These are phyloP conservation scores for Pseudopodoces humilis DNA, from an alignment of 2,113 vertebrate genomes.

Conservation along the genomic window DNA sequence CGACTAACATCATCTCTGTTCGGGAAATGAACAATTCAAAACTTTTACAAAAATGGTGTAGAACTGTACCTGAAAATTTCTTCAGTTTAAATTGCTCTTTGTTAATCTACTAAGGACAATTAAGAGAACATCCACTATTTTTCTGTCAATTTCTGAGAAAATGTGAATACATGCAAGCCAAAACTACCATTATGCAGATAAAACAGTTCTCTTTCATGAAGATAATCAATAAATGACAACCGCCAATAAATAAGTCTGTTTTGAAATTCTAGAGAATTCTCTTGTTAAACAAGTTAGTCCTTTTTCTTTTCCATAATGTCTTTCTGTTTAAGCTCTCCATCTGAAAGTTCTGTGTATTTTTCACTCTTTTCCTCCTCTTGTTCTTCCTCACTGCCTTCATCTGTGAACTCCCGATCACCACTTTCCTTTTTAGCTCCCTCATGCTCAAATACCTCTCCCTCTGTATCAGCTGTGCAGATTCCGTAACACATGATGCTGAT, in stretches of 20 bases:
- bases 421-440: conserved; percentile 81
- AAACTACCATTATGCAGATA: conserved; percentile 59
- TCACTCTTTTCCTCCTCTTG: conserved; percentile 65
- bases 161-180: conserved; percentile 66
- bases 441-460: conserved; percentile 79
- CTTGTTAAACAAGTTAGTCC: conserved; percentile 59
- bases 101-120: neutral
- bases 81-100: neutral
- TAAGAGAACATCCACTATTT: neutral
- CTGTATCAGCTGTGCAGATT: conserved; percentile 92
- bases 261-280: conserved; percentile 53
- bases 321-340: conserved; percentile 72
- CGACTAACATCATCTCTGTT: neutral
- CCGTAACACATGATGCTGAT: conserved; percentile 99
- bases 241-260: conserved; percentile 77
- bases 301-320: conserved; percentile 77
- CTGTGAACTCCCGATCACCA: conserved; percentile 53
- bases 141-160: conserved; percentile 7
- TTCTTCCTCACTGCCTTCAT: conserved; percentile 76
- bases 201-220: conserved; percentile 62
- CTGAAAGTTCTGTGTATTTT: conserved; percentile 38
- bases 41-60: neutral
- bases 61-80: conserved; percentile 3
- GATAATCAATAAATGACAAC: conserved; percentile 62
- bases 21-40: conserved; percentile 1